Evolutionary conservation across 2,888 invertebrate species (phyloP).

Genomic region (Neelides folsomi): DNA sequence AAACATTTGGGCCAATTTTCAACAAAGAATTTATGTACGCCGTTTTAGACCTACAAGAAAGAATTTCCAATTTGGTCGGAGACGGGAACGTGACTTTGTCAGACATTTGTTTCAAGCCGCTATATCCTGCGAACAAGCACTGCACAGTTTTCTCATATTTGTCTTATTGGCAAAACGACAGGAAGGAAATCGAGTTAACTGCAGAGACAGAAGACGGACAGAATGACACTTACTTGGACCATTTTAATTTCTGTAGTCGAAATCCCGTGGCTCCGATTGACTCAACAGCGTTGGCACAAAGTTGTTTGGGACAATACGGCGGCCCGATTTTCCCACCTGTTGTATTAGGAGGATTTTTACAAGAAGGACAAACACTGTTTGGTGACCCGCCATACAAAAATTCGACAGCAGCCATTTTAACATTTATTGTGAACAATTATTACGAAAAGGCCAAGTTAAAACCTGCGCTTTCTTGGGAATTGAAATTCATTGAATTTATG

Average conservation of each 20-base stretch:
- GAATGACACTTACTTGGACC: constrained; percentile 54
- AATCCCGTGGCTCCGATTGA: constrained; percentile 36
- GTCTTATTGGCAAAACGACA: constrained; percentile 75
- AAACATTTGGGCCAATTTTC: constrained; percentile 71
- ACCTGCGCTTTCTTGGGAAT: constrained; percentile 29
- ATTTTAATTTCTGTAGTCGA: constrained; percentile 54
- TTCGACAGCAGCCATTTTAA: constrained; percentile 28
- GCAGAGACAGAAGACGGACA: background rate
- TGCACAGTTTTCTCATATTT: constrained; percentile 83
- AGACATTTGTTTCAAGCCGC: constrained; percentile 85
- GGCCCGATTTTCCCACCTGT: constrained; percentile 87
- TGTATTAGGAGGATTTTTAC: constrained; percentile 75
- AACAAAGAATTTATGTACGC: constrained; percentile 61
- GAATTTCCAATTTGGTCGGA: constrained; percentile 43
- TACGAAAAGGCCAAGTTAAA: constrained; percentile 16
- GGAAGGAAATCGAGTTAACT: constrained; percentile 43
- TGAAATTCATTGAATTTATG: constrained; percentile 28
- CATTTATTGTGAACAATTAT: constrained; percentile 28
- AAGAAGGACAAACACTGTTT: constrained; percentile 15
- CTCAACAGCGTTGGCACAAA: constrained; percentile 18
- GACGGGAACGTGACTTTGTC: constrained; percentile 41
- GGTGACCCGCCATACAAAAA: constrained; percentile 32
- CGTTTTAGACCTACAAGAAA: constrained; percentile 58
- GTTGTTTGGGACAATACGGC: constrained; percentile 73
- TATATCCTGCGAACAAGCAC: constrained; percentile 53